Evolutionary conservation across 2,888 invertebrate species (phyloP).

Genomic region (Hypomecis punctinalis): DNA sequence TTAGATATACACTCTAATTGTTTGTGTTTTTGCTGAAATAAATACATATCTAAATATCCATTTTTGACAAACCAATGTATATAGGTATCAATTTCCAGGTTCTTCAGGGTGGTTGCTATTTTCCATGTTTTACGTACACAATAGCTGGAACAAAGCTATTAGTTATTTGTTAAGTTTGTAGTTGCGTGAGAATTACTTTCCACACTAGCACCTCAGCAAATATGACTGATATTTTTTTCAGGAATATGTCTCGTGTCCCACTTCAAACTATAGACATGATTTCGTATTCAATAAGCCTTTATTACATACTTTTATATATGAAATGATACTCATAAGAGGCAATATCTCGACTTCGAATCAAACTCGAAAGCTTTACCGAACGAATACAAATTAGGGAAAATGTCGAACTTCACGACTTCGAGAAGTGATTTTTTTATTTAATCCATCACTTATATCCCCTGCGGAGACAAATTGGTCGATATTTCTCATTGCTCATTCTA

Average conservation of each 20-base stretch:
- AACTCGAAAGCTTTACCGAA: not conserved
- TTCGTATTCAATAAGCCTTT: not conserved
- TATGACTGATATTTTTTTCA: not conserved
- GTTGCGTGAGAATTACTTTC: no score
- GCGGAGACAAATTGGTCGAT: conserved; percentile 16
- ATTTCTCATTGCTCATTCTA: conserved; percentile 11
- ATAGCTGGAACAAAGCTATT: no score
- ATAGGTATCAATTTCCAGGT: no score
- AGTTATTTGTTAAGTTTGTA: no score
- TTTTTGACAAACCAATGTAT: no score
- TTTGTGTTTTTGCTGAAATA: no score
- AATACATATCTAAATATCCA: no score
- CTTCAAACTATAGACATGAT: not conserved
- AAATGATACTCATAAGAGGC: not conserved
- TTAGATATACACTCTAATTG: no score
- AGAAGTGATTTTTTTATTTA: conserved; percentile 14
- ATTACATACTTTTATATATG: not conserved
- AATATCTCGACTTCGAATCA: not conserved
- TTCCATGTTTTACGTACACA: no score
- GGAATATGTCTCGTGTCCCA: not conserved
- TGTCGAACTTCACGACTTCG: conserved; percentile 8
- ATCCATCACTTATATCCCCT: conserved; percentile 12
- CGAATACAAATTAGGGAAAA: conserved; percentile 24
- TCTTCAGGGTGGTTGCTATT: no score
- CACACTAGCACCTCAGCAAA: no score